Conservation (phyloP, 2,113 vertebrate genomes). For the Myotis yumanensis region DNA sequence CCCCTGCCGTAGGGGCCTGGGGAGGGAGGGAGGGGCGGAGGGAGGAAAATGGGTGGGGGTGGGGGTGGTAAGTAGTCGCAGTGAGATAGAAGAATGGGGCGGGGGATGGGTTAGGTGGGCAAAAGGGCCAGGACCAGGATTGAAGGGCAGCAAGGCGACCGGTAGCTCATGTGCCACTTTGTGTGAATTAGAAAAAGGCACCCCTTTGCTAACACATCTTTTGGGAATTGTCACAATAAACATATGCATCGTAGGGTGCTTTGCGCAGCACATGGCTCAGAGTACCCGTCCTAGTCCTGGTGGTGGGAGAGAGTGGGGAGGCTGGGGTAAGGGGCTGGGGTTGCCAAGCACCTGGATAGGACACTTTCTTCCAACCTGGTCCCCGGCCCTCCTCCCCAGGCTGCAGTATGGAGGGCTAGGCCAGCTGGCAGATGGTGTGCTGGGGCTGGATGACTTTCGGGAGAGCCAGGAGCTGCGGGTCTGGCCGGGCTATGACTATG, state of each 20-base stretch:
- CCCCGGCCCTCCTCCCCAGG: conserved; percentile 76
- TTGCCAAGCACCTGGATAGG: background rate
- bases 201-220: background rate
- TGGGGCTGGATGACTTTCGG: conserved; percentile 92
- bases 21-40: background rate
- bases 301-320: background rate
- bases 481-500: conserved; percentile 94
- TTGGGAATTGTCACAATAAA: background rate
- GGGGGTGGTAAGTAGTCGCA: background rate
- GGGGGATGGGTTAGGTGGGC: background rate
- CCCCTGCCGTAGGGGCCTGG: background rate
- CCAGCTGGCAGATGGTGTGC: conserved; percentile 91
- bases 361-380: background rate
- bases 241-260: background rate
- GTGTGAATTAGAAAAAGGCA: background rate
- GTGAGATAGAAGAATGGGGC: background rate
- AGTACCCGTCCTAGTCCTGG: background rate
- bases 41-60: no score
- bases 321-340: background rate
- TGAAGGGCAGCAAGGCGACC: background rate
- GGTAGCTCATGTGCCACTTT: background rate
- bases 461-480: conserved; percentile 91
- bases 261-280: background rate
- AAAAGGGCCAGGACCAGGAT: background rate
- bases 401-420: conserved; percentile 93